Conservation (phyloP, 1,140 invertebrate species). For the Drosophila erecta region DNA sequence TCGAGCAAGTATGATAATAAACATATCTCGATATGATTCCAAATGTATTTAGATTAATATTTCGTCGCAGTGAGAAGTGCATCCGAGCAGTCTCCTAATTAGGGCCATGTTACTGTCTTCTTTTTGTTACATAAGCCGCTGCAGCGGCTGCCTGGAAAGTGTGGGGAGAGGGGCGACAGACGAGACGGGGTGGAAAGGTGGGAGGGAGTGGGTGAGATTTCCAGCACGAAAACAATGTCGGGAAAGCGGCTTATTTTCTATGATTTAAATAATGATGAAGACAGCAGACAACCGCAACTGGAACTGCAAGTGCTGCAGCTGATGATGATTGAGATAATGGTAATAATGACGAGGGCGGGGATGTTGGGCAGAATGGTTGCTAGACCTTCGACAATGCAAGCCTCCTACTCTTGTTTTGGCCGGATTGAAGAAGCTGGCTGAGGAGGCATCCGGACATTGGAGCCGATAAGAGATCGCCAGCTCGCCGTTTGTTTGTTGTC, state of each 20-base stretch:
- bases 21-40: not conserved
- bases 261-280: slow-evolving; percentile 83
- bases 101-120: slow-evolving; percentile 7
- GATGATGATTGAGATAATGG: slow-evolving; percentile 43
- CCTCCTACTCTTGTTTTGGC: slow-evolving; percentile 9
- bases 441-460: slow-evolving; percentile 26
- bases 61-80: slow-evolving; percentile 8
- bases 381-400: slow-evolving; percentile 35
- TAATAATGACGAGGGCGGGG: slow-evolving; percentile 21
- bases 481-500: slow-evolving; percentile 34
- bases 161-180: not conserved
- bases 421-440: not conserved
- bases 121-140: slow-evolving; percentile 48
- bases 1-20: too few relatives aligned
- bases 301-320: slow-evolving; percentile 37
- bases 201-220: slow-evolving; percentile 64
- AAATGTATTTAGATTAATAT: not conserved
- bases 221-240: slow-evolving; percentile 78
- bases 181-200: slow-evolving; percentile 22
- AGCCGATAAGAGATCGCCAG: slow-evolving; percentile 40
- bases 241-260: slow-evolving; percentile 82
- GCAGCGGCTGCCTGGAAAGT: slow-evolving; percentile 41
- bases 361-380: slow-evolving; percentile 7
- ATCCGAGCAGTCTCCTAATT: slow-evolving; percentile 6
- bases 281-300: slow-evolving; percentile 56